phyloP scores from a whole-genome alignment of 2,113 vertebrate species.

The Hippocampus zosterae region DNA sequence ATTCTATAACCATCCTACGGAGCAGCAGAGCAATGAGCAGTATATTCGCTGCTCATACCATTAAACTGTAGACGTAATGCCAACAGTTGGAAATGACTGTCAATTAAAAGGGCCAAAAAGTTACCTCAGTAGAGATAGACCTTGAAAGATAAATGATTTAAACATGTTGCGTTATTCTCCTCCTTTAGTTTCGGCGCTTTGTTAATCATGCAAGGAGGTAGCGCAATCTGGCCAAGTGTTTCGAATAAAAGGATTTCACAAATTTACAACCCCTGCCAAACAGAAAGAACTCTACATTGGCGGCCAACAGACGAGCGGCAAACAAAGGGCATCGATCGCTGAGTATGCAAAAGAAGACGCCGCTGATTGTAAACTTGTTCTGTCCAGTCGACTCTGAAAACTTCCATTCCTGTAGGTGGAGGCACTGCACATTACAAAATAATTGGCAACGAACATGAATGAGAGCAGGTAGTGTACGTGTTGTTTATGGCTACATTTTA shows the following conservation, averaged over 20 bases:
- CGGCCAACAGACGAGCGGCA: too few species aligned
- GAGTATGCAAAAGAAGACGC: too few species aligned
- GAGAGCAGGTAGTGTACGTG: too few species aligned
- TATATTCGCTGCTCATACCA: conserved; percentile 15
- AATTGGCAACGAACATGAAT: too few species aligned
- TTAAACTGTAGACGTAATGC: conserved; percentile 12
- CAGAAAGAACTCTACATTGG: neutral
- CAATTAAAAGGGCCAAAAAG: conserved; percentile 14
- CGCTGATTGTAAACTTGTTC: too few species aligned
- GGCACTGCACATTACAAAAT: too few species aligned
- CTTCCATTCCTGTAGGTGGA: too few species aligned
- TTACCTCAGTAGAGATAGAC: conserved; percentile 5
- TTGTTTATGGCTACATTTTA: too few species aligned
- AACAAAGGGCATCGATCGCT: too few species aligned
- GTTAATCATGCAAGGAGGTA: neutral
- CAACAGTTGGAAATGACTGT: conserved; percentile 13
- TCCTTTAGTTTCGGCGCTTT: neutral
- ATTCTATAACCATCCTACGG: conserved; percentile 5
- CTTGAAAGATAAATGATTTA: neutral
- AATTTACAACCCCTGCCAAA: neutral
- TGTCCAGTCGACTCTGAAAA: too few species aligned
- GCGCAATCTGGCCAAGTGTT: neutral
- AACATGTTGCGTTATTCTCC: neutral
- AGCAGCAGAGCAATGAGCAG: conserved; percentile 17
- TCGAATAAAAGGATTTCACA: neutral